Base-by-base conservation (phyloP, 2,888 invertebrate genomes). In the Trachelus iudaicus region DNA sequence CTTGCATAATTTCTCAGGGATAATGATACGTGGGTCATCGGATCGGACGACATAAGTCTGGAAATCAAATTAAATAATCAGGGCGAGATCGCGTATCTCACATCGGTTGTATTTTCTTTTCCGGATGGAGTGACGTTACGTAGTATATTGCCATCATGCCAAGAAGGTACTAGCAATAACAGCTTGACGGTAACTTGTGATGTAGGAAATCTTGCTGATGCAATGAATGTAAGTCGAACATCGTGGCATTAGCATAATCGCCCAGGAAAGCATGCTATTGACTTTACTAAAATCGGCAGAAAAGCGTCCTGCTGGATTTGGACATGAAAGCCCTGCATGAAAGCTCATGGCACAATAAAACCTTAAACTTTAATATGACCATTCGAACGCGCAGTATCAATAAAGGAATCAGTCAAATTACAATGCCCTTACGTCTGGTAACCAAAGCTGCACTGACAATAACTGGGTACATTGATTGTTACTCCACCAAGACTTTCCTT, bases 61-160 rank as follows among this genome's bases (percentile, higher is more conserved):
- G 83, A 83, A 78, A 68, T 84, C 0, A 69, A 23, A 40, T 79
- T 90, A 34, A 75, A 77, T n/a, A 90, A 90, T 79, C 40, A 77
- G 1, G 86, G 81, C 23, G 90, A 90, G 78, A 87, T 88, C 1
- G 88, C 90, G 1, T 89, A 90, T 79, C 78, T 83, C 9, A 85
- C 86, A 1, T 83, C 79, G 4, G 77, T 86, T 0, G 84, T 79
- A 11, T 82, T 89, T 68, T 75, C 73, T 6, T 73, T 90, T 31
- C 89, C 89, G 0, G 76, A 83, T 12, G 81, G 84, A 15, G 81
- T 89, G 33, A 31, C 79, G 23, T 76, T 90, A 31, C 85, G 85
- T 4, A 89, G 85, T 34, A 82, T 86, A 73, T 83, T 86, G 56
- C 83, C 87, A 1, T 84, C 79, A n/a, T 90, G 90, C 30, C 81